Evolutionary conservation across 2,888 invertebrate species (phyloP).

Genomic region (Myathropa florea): DNA sequence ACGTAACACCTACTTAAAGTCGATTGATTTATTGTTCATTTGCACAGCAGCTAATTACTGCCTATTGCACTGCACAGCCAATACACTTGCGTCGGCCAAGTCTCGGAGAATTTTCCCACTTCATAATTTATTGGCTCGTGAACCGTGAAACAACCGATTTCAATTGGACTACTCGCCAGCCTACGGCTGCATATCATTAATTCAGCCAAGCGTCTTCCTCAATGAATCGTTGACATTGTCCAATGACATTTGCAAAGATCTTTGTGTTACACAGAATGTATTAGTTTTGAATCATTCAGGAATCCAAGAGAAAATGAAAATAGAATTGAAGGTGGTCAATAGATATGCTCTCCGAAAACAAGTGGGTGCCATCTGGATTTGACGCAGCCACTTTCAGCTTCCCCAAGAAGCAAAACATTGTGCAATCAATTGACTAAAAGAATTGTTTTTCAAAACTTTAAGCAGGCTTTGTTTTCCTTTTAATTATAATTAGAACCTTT

Average conservation of each 20-base stretch:
- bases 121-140: neutral
- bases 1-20: neutral
- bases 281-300: neutral
- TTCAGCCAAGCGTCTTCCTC: neutral
- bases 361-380: neutral
- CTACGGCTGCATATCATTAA: constrained; percentile 21
- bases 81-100: neutral
- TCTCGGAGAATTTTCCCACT: neutral
- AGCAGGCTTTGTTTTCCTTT: neutral
- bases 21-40: neutral
- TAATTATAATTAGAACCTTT: neutral
- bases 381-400: neutral
- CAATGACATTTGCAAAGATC: neutral
- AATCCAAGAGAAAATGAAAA: neutral
- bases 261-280: neutral
- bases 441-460: neutral
- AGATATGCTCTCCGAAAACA: neutral
- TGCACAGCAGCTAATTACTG: neutral
- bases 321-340: neutral
- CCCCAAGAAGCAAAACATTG: neutral
- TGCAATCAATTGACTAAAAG: neutral
- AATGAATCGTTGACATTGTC: neutral
- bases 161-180: neutral
- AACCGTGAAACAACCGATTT: neutral
- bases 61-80: neutral